A percentile compares a stretch with the other conserved stretches of the same genome.
These are phyloP conservation scores for Octomys mimax DNA, from an alignment of 2,797 vertebrate species.

Conservation along the genomic window DNA sequence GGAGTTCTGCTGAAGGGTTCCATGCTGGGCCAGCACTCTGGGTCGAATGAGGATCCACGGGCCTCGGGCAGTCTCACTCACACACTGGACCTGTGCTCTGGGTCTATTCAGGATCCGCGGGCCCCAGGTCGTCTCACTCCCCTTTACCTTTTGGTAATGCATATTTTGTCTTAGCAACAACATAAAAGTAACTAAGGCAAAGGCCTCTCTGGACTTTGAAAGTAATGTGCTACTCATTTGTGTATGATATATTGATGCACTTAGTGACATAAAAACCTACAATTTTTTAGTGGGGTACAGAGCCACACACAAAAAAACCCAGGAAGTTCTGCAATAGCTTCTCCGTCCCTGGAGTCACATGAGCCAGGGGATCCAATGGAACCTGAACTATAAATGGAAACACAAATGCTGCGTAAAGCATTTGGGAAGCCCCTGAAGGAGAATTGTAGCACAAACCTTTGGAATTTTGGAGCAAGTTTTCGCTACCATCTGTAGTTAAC, in stretches of 20 bases:
- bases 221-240: neutral
- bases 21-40: no score
- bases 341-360: no score
- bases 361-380: neutral
- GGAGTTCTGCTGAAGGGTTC: no score
- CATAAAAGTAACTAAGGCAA: neutral
- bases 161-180: neutral
- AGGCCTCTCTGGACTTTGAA: neutral
- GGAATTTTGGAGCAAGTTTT: neutral
- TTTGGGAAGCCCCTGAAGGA: neutral
- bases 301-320: no score
- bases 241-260: neutral
- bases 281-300: neutral
- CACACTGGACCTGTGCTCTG: no score
- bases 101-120: no score
- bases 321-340: neutral
- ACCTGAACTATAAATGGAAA: neutral
- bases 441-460: neutral
- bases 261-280: neutral
- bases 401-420: neutral
- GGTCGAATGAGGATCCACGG: no score
- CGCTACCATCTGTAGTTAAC: neutral
- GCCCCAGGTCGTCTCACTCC: no score
- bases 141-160: neutral
- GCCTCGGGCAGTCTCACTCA: no score